Evolutionary conservation across 2,888 invertebrate genomes (phyloP).

Genomic region (Acanthosoma haemorrhoidale): DNA sequence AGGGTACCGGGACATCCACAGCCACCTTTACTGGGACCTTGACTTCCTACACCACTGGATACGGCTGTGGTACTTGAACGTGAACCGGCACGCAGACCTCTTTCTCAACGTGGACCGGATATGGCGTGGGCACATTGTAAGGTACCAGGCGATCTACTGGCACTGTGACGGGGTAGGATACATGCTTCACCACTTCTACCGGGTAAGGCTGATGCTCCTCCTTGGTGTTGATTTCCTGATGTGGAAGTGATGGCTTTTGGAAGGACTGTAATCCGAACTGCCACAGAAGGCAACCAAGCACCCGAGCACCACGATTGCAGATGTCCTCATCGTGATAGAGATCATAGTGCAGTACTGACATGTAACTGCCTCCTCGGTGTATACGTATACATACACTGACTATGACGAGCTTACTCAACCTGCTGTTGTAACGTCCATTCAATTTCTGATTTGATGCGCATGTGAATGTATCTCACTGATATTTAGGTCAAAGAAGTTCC

Average conservation of each 20-base stretch:
- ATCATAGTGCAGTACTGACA: neutral
- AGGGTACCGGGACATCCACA: slow-evolving; percentile 40
- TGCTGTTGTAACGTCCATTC: neutral
- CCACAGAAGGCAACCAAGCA: neutral
- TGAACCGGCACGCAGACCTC: slow-evolving; percentile 42
- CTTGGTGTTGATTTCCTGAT: slow-evolving; percentile 31
- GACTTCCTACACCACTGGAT: slow-evolving; percentile 41
- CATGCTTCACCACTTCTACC: slow-evolving; percentile 32
- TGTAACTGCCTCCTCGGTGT: neutral
- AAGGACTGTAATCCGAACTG: neutral
- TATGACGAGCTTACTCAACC: neutral
- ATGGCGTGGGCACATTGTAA: slow-evolving; percentile 41
- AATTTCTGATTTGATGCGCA: neutral
- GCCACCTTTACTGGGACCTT: slow-evolving; percentile 40
- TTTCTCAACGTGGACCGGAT: slow-evolving; percentile 41
- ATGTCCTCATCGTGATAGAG: neutral
- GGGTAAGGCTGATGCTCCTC: slow-evolving; percentile 31
- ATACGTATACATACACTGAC: no score
- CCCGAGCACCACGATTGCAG: neutral
- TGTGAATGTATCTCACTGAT: neutral
- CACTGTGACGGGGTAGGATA: slow-evolving; percentile 39
- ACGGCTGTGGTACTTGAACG: slow-evolving; percentile 41
- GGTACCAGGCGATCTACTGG: slow-evolving; percentile 41
- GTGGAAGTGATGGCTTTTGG: slow-evolving; percentile 1
- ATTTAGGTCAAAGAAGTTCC: neutral